Base-by-base conservation (phyloP, 2,113 vertebrate species). In the Cephalopterus ornatus region DNA sequence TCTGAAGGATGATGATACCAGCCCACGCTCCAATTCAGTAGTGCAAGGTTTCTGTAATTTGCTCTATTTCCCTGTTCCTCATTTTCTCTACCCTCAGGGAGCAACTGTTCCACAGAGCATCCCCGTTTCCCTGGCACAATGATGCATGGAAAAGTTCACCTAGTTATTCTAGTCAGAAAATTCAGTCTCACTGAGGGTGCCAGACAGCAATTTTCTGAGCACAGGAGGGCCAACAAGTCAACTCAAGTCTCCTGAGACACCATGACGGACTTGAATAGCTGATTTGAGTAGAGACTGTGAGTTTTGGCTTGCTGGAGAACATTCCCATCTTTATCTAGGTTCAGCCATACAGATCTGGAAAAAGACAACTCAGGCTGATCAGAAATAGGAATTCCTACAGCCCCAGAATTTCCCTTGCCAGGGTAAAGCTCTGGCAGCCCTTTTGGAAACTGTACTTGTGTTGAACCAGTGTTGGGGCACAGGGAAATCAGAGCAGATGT, bases 101-200 rank as follows among this genome's bases (percentile, higher is more conserved):
- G 26, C 53, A 92, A 76, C 56, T 76, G 42, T 37, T 92, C 58
- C 53, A 59, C 86, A 39, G 76, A 82, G 46, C 13, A 76, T 82
- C 78, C 62, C 46, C 16, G 22, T 90, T 91, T 96, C 94, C 77
- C 76, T 85, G 94, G 96, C 91, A 83, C 56, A 8, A 3, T 41
- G n/a, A 37, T 6, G 18, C 17, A 15, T 32, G 76, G 86, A 88
- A 84, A 93, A 63, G 55, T 55, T 89, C 83, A 77, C 52, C 49
- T 79, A 33, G 32, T 88, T 95, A 41, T n/a, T 82, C 77, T 80
- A 65, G 85, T 72, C 53, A 62, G 66, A 93, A 90, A 92, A 85
- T 82, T 93, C 70, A 73, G 50, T 65, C 62, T 68, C 37, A 2
- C 61, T 61, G 63, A n/a, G 21, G 35, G n/a, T 85, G 72, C 72